Percentiles rank a stretch among this genome's conserved stretches.
phyloP scores from a whole-genome alignment of 2,113 vertebrate genomes.

The Lophius piscatorius region DNA sequence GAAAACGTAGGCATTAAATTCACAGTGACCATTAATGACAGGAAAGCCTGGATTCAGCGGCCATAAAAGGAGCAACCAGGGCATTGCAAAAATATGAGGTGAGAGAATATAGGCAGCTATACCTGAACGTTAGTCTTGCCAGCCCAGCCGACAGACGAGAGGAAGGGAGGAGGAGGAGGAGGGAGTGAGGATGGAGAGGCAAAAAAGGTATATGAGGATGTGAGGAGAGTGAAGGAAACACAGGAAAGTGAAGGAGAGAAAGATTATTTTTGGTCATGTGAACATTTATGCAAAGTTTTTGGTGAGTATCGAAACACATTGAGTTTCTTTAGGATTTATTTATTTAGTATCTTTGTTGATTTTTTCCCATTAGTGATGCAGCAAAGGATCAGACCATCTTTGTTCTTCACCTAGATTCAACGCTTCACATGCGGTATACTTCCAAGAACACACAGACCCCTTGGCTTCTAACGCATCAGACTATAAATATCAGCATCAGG shows the following conservation, averaged over 20 bases:
- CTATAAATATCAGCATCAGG: slow-evolving; percentile 56
- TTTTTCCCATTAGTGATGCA: slow-evolving; percentile 6
- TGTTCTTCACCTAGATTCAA: slow-evolving; percentile 34
- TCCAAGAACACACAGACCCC: slow-evolving; percentile 9
- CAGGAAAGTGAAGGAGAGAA: slow-evolving; percentile 74
- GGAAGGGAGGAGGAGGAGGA: slow-evolving; percentile 40
- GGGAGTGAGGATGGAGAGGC: slow-evolving; percentile 47
- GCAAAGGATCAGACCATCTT: not conserved
- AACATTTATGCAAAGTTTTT: slow-evolving; percentile 28
- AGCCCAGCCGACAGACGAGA: slow-evolving; percentile 72
- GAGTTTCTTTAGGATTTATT: not conserved
- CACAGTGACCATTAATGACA: not conserved
- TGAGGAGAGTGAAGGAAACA: slow-evolving; percentile 65
- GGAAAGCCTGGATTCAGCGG: slow-evolving; percentile 31
- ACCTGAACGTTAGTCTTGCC: slow-evolving; percentile 79
- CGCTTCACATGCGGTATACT: slow-evolving; percentile 16
- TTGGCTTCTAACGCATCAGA: slow-evolving; percentile 3
- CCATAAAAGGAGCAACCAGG: slow-evolving; percentile 44
- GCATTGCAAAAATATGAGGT: slow-evolving; percentile 62
- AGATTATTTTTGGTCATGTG: slow-evolving; percentile 74
- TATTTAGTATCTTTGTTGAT: not conserved
- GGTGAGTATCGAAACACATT: slow-evolving; percentile 13
- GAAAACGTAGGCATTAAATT: no score
- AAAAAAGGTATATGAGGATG: slow-evolving; percentile 53
- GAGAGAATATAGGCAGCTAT: slow-evolving; percentile 74